Conservation (phyloP, 2,888 invertebrate genomes). For the Tetragnatha montana region DNA sequence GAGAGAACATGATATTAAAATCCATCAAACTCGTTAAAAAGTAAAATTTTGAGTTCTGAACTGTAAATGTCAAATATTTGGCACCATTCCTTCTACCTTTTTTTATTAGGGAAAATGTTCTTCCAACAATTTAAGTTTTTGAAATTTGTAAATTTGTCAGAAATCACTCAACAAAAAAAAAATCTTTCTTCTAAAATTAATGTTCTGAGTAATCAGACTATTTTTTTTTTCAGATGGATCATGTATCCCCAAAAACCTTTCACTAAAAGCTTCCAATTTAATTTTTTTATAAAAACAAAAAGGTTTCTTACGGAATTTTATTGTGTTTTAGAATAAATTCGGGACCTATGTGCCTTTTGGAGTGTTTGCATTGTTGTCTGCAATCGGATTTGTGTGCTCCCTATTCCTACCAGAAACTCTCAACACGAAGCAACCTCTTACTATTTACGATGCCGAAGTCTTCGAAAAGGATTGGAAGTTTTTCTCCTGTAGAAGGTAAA, state of each 20-base stretch:
- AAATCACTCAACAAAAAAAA: not conserved
- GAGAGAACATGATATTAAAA: no score
- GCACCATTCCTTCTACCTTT: no score
- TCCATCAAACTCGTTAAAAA: no score
- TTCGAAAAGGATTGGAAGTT: slow-evolving; percentile 78
- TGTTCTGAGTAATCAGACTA: not conserved
- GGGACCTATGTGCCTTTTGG: slow-evolving; percentile 14
- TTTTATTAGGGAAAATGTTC: no score
- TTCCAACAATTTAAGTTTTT: no score
- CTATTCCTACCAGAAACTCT: slow-evolving; percentile 90
- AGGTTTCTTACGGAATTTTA: not conserved
- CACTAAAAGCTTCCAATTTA: not conserved
- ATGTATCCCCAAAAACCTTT: not conserved
- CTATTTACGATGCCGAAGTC: slow-evolving; percentile 86
- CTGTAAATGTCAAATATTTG: no score
- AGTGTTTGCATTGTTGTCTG: not conserved
- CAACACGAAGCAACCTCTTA: slow-evolving; percentile 88
- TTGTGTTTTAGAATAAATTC: slow-evolving; percentile 19
- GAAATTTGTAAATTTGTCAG: no score
- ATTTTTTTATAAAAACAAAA: not conserved
- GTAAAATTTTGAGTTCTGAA: no score
- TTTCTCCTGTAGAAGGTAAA: slow-evolving; percentile 57
- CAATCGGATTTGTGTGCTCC: slow-evolving; percentile 85
- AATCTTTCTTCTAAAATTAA: not conserved
- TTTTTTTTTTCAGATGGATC: not conserved